These are phyloP conservation scores for Agelas oroides DNA, from an alignment of 37 sponge, comb jelly and placozoan genomes.

Conservation along the genomic window DNA sequence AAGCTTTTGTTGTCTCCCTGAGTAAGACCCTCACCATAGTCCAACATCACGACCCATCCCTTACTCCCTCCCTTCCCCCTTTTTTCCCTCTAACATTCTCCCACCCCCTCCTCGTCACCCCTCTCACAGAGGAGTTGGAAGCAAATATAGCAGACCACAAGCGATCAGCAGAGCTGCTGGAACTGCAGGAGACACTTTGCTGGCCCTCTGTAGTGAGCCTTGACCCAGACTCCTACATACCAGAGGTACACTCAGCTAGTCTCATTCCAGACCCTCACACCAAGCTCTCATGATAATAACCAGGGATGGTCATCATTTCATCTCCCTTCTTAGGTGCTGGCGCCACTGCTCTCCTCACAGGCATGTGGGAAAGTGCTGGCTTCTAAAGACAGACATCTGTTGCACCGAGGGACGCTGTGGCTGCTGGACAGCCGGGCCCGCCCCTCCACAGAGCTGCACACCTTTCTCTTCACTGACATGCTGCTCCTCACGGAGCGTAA, in stretches of 20 bases:
- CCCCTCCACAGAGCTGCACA: constrained; percentile 11
- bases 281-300: not conserved
- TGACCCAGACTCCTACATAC: constrained; percentile 19
- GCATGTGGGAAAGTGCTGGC: constrained; percentile 16
- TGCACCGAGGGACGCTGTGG: constrained; percentile 18
- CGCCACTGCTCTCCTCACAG: not conserved
- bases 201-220: constrained; percentile 39
- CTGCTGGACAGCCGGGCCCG: constrained; percentile 30
- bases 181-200: constrained; percentile 43
- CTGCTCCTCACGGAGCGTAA: constrained; percentile 48
- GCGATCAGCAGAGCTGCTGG: constrained; percentile 46
- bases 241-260: constrained; percentile 46
- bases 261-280: no score
- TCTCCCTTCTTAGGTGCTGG: no score
- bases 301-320: not conserved
- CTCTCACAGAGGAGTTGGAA: constrained; percentile 53
- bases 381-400: constrained; percentile 23
- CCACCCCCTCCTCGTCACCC: not conserved
- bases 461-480: constrained; percentile 50
- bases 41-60: not conserved
- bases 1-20: constrained; percentile 61
- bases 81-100: constrained; percentile 6
- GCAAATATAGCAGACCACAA: constrained; percentile 35
- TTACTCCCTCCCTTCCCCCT: constrained; percentile 10
- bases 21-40: constrained; percentile 20